A percentile compares a stretch with the other conserved stretches of the same genome.
phyloP scores from a whole-genome alignment of 1,140 invertebrate species.

The Coelopa frigida region DNA sequence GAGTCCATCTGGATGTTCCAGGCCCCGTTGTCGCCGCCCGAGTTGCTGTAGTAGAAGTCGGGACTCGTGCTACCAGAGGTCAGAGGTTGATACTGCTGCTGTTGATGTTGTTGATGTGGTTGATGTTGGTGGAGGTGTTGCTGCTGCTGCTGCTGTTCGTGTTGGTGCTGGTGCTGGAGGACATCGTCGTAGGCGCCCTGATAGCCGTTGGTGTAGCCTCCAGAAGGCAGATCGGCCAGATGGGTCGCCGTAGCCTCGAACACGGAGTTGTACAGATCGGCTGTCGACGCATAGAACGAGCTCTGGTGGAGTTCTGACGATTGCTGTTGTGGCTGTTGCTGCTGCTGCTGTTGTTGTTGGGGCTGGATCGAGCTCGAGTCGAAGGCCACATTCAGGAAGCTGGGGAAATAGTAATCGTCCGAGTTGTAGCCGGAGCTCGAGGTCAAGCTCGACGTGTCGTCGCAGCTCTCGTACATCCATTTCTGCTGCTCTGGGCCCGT shows the following conservation, averaged over 20 bases:
- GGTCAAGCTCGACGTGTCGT: constrained; percentile 40
- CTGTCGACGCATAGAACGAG: constrained; percentile 28
- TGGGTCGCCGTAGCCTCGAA: constrained; percentile 22
- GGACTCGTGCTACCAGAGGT: constrained; percentile 17
- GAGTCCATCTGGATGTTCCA: constrained; percentile 40
- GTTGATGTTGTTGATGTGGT: constrained; percentile 4
- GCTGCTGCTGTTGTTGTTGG: constrained; percentile 3
- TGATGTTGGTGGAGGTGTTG: constrained; percentile 6
- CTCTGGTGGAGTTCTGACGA: not conserved
- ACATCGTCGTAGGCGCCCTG: constrained; percentile 15
- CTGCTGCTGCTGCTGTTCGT: constrained; percentile 20
- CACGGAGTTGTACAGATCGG: constrained; percentile 31
- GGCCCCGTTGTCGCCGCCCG: constrained; percentile 27
- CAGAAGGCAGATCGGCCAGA: not conserved
- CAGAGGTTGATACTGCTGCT: constrained; percentile 14
- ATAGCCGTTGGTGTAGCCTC: constrained; percentile 4
- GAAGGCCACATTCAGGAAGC: not conserved
- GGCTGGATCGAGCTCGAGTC: not conserved
- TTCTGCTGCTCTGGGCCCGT: constrained; percentile 2
- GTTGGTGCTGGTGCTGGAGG: constrained; percentile 24
- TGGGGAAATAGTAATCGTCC: constrained; percentile 33
- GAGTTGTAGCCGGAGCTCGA: constrained; percentile 35
- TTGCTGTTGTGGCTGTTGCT: constrained; percentile 17
- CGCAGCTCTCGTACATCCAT: constrained; percentile 36
- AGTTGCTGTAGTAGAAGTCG: constrained; percentile 39